Percentiles rank a stretch among this genome's conserved stretches.
phyloP scores from a whole-genome alignment of 1,140 invertebrate species.

The Glomeris maerens region DNA sequence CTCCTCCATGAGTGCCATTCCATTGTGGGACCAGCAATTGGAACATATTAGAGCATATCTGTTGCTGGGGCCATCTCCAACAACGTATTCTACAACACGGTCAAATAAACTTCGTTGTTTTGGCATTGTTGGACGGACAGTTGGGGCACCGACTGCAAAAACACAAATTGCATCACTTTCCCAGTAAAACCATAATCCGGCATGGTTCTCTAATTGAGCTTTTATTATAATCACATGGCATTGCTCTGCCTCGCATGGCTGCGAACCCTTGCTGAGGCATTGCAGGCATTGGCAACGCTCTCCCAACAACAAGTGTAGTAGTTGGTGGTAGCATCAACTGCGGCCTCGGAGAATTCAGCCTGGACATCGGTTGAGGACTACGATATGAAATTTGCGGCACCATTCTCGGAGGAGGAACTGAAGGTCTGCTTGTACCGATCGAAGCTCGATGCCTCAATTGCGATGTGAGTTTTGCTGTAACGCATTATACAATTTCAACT shows the following conservation, averaged over 20 bases:
- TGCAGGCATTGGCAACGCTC: background rate
- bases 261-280: background rate
- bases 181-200: background rate
- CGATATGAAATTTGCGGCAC: too few relatives aligned
- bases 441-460: too few relatives aligned
- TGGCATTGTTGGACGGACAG: conserved; percentile 40
- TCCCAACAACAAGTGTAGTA: background rate
- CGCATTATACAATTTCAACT: too few relatives aligned
- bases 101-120: conserved; percentile 57
- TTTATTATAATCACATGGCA: background rate
- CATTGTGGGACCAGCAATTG: conserved; percentile 82
- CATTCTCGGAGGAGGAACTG: too few relatives aligned
- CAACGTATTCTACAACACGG: conserved; percentile 78
- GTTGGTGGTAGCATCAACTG: background rate
- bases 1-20: conserved; percentile 92
- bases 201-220: background rate
- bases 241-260: background rate
- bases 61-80: conserved; percentile 89
- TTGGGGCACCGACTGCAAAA: conserved; percentile 25
- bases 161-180: too few relatives aligned
- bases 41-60: conserved; percentile 88
- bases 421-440: too few relatives aligned
- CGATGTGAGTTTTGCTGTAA: too few relatives aligned
- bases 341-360: too few relatives aligned
- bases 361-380: too few relatives aligned